Base-by-base conservation (phyloP, 2,113 vertebrate species). In the Apeltes quadracus region DNA sequence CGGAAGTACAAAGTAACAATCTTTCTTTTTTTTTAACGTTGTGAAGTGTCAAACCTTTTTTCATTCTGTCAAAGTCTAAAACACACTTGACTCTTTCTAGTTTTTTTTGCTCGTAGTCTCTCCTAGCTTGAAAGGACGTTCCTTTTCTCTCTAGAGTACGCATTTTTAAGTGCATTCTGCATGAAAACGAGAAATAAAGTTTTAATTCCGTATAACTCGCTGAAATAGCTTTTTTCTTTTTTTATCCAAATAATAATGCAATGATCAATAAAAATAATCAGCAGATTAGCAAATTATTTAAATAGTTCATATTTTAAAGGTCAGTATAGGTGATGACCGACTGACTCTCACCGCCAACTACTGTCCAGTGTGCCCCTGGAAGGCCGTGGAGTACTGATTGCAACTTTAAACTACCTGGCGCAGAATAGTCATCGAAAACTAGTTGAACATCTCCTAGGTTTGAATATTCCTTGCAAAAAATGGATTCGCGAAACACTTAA, bases 331-430 rank as follows among this genome's bases (percentile, higher is more conserved):
- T 34, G 15, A 23, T n/a, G 16, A n/a, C 53, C 32, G n/a, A 68
- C 27, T 27, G 23, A 20, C 14, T 57, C 1, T 41, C n/a, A 12
- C 1, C 34, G 20, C n/a, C 25, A 27, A 32, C 12, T 43, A 39
- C 46, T 62, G 32, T 4, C n/a, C 27, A 39, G 36, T 54, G 29
- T 14, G 14, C 3, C 41, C 55, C 14, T 12, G 4, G 14, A 48
- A 43, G 38, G 46, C 34, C 27, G 15, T 32, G 27, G 10, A 68
- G 8, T 22, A 75, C 70, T 75, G 58, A 69, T 53, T 78, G 75
- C 68, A 76, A 53, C 76, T 77, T 77, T 65, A 75, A 76, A 75
- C 20, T 29, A 63, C 55, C 22, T 67, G 61, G 22, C 67, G 44
- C 34, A 70, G 9, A 74, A 39, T 36, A 62, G 25, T 6, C 20